Percentiles rank a stretch among this genome's conserved stretches.
Evolutionary conservation across 2,797 vertebrate genomes (phyloP).

Genomic region (Pangasius macronema): DNA sequence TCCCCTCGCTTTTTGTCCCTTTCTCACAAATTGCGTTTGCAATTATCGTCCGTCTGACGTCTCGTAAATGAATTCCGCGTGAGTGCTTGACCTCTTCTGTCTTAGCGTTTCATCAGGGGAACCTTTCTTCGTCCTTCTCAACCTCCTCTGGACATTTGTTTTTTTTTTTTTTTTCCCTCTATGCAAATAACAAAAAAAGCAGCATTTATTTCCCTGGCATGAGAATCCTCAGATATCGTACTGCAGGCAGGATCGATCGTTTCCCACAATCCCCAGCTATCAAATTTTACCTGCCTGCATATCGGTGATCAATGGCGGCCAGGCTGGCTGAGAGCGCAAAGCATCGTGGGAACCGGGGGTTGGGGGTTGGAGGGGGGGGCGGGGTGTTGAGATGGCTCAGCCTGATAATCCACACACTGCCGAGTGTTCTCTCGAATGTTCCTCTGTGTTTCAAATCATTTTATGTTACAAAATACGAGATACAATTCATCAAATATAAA

Average conservation of each 20-base stretch:
- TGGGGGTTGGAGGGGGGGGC: constrained; percentile 12
- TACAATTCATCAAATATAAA: background rate
- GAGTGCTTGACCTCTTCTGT: constrained; percentile 21
- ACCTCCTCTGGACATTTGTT: background rate
- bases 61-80: constrained; percentile 22
- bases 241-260: constrained; percentile 69
- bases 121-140: background rate
- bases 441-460: background rate
- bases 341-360: constrained; percentile 52
- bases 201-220: constrained; percentile 42
- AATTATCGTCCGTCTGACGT: constrained; percentile 36
- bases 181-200: constrained; percentile 10
- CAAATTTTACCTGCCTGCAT: constrained; percentile 74
- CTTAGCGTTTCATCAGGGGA: background rate
- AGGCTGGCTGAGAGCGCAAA: constrained; percentile 44
- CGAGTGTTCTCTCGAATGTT: constrained; percentile 15
- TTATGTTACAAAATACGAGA: background rate
- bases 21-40: constrained; percentile 54
- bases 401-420: constrained; percentile 50
- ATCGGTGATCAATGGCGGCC: constrained; percentile 73
- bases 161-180: background rate
- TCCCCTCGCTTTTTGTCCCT: constrained; percentile 32
- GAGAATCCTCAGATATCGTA: constrained; percentile 62
- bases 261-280: constrained; percentile 74
- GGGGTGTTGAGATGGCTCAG: background rate